These are phyloP conservation scores for Neoascia interrupta DNA, from an alignment of 2,888 invertebrate genomes.

Conservation along the genomic window DNA sequence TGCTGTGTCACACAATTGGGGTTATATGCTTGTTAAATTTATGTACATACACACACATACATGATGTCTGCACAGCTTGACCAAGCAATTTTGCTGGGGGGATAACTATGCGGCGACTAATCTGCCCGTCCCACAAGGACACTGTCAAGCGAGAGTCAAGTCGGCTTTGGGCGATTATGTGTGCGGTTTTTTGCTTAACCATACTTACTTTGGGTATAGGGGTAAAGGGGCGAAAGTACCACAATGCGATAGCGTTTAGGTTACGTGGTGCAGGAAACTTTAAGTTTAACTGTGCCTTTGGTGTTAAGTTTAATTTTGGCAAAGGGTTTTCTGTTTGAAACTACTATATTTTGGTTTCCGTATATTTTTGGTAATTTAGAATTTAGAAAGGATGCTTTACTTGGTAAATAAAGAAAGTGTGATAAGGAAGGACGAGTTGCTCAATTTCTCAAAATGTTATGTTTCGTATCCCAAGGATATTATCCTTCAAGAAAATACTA, in stretches of 20 bases:
- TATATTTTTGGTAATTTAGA: too few relatives aligned
- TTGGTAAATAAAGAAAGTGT: too few relatives aligned
- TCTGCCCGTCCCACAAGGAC: not conserved
- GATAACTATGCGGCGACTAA: conserved; percentile 50
- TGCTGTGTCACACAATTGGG: conserved; percentile 62
- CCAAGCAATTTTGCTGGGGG: conserved; percentile 53
- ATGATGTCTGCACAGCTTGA: conserved; percentile 30
- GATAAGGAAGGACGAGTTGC: too few relatives aligned
- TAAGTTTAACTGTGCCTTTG: conserved; percentile 43
- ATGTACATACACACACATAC: conserved; percentile 40
- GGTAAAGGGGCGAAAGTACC: conserved; percentile 49
- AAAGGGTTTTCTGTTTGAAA: conserved; percentile 45
- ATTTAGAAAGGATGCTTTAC: too few relatives aligned
- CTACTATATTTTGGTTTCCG: conserved; percentile 48
- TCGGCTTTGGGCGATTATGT: conserved; percentile 56
- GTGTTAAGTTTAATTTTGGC: conserved; percentile 48
- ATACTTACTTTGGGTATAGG: too few relatives aligned
- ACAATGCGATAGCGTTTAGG: conserved; percentile 67
- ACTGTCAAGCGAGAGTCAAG: too few relatives aligned
- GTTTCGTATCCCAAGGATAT: too few relatives aligned
- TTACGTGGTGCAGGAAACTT: conserved; percentile 57
- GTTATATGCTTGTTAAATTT: conserved; percentile 60
- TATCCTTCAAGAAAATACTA: too few relatives aligned
- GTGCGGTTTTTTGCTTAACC: conserved; percentile 54
- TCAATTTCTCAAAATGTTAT: too few relatives aligned